Conservation (phyloP, 2,888 invertebrate species). For the Orchesella flavescens region DNA sequence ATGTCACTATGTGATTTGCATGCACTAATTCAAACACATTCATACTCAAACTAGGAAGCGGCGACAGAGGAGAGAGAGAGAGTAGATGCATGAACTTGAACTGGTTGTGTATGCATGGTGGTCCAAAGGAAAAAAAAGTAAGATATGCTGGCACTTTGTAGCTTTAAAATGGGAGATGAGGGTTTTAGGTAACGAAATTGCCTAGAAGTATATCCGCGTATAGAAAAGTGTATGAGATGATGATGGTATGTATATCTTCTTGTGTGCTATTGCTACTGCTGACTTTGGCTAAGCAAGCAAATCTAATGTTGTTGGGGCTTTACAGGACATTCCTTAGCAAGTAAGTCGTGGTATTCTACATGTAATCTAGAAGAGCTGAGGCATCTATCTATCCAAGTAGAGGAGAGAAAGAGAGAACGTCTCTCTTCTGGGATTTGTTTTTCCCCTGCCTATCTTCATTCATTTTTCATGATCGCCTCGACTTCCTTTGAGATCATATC, state of each 20-base stretch:
- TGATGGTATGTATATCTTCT: no score
- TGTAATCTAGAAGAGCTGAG: conserved; percentile 19
- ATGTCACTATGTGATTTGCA: conserved; percentile 64
- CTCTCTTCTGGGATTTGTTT: conserved; percentile 64
- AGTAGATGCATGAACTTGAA: conserved; percentile 33
- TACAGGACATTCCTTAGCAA: conserved; percentile 44
- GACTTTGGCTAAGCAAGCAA: conserved; percentile 37
- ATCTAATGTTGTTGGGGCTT: conserved; percentile 60
- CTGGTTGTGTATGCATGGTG: no score
- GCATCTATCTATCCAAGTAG: conserved; percentile 34
- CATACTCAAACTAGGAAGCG: neutral
- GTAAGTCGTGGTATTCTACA: conserved; percentile 12
- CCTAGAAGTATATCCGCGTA: neutral
- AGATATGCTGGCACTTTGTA: conserved; percentile 13
- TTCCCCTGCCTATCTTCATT: conserved; percentile 64
- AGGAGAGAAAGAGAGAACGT: conserved; percentile 43
- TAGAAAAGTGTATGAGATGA: neutral
- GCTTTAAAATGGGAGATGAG: conserved; percentile 29
- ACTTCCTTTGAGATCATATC: conserved; percentile 67
- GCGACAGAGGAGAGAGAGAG: neutral
- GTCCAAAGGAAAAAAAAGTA: conserved; percentile 1
- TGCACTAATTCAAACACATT: conserved; percentile 42
- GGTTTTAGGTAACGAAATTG: conserved; percentile 35
- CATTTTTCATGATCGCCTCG: conserved; percentile 64
- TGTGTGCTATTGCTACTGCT: no score